These are phyloP conservation scores for Hystrix cristata DNA, from an alignment of 2,113 vertebrate species.

Conservation along the genomic window DNA sequence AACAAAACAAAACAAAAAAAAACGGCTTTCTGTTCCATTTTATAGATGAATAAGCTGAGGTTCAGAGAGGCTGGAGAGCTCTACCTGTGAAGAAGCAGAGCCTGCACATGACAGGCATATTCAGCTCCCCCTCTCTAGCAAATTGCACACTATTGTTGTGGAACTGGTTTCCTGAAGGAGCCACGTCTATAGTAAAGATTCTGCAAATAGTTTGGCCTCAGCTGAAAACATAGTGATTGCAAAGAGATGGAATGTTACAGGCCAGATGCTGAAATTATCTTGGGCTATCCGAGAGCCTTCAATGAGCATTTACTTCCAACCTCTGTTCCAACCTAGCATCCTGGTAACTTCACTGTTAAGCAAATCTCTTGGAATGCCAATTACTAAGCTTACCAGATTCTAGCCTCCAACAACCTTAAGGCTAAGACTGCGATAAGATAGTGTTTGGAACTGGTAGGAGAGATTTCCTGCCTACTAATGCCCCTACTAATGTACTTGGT, in stretches of 20 bases:
- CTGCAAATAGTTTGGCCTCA: neutral
- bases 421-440: neutral
- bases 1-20: neutral
- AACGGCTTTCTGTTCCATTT: neutral
- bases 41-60: neutral
- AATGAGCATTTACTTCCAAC: neutral
- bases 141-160: fast-evolving
- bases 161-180: neutral
- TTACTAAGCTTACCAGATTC: neutral
- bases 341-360: too few species aligned
- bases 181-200: neutral
- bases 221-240: neutral
- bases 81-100: neutral
- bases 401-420: neutral
- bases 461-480: neutral
- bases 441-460: neutral
- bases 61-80: neutral
- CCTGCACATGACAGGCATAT: neutral
- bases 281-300: neutral
- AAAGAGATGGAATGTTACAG: neutral
- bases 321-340: neutral
- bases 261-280: neutral
- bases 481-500: too few species aligned
- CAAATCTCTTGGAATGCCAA: neutral
- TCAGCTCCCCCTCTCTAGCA: too few species aligned